Base-by-base conservation (phyloP, 2,113 vertebrate genomes). In the Rhinoptilus africanus region DNA sequence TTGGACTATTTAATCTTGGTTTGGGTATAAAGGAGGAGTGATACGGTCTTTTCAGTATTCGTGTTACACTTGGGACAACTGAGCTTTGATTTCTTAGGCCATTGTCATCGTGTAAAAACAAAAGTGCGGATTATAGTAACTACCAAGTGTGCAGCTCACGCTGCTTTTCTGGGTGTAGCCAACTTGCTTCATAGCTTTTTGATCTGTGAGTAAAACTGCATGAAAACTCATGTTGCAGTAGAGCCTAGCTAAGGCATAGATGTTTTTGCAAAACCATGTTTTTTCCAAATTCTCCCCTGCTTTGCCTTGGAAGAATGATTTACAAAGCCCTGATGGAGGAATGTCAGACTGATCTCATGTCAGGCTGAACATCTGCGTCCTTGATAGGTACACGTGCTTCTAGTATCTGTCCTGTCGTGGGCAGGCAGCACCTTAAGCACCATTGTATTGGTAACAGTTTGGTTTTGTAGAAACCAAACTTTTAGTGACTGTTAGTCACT, bases 181-280 rank as follows among this genome's bases (percentile, higher is more conserved):
- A 32, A 76, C 43, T 78, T 59, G 32, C 24, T 39, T 90, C 41
- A 26, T 0, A 3, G 21, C 4, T 12, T 83, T 84, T 81, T 85
- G 21, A 88, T 12, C 34, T 78, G 66, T 53, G 47, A 71, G 8
- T 53, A 77, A 86, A 92, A 69, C 47, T 62, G 16, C 23, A 15
- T n/a, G 43, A 34, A 15, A 85, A 84, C 23, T 35, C 1, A 0
- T 48, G 17, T 34, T 87, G 30, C 35, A 32, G 7, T 41, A 77
- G 75, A 22, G 23, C 43, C 21, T 35, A 72, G 24, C 8, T 51
- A 56, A 88, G 37, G 41, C 5, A 4, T 50, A 67, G 34, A 27
- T 3, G 35, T 34, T 63, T 60, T 67, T 43, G 6, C 27, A 22
- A 59, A 85, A 37, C 2, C 3, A 5, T 0, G 0, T 21, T 88